Evolutionary conservation across 2,113 vertebrate species (phyloP).

Genomic region (Halcyon malimbica): DNA sequence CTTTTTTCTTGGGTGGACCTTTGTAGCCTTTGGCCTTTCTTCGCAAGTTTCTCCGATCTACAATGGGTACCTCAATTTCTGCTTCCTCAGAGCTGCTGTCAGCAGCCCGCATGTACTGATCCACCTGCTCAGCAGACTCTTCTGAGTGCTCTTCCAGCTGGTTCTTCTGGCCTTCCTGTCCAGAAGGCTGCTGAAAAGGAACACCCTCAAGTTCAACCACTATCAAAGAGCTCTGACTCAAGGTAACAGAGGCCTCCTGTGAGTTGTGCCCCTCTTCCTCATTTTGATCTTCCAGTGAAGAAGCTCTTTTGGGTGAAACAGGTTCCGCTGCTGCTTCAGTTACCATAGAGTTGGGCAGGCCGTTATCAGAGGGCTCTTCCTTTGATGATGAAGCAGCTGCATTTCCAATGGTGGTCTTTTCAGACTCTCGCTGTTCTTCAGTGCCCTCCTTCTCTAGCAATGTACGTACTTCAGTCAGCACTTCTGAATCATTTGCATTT

Average conservation of each 20-base stretch:
- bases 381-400: neutral
- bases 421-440: slow-evolving; percentile 44
- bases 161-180: slow-evolving; percentile 68
- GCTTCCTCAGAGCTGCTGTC: slow-evolving; percentile 83
- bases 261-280: slow-evolving; percentile 68
- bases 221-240: slow-evolving; percentile 74
- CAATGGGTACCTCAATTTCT: slow-evolving; percentile 79
- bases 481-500: slow-evolving; percentile 60
- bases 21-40: slow-evolving; percentile 82
- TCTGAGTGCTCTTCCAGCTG: slow-evolving; percentile 74
- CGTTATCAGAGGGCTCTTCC: slow-evolving; percentile 68
- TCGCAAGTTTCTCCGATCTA: slow-evolving; percentile 79
- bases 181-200: slow-evolving; percentile 67
- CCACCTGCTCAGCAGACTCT: slow-evolving; percentile 62
- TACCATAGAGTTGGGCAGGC: slow-evolving; percentile 47
- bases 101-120: slow-evolving; percentile 54
- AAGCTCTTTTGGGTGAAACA: slow-evolving; percentile 33
- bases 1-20: slow-evolving; percentile 81
- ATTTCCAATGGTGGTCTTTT: slow-evolving; percentile 32
- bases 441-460: slow-evolving; percentile 15
- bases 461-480: slow-evolving; percentile 19
- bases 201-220: slow-evolving; percentile 79
- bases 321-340: slow-evolving; percentile 61
- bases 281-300: slow-evolving; percentile 71
- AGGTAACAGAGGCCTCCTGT: slow-evolving; percentile 57